Conservation (phyloP, 1,140 invertebrate species). For the Bathynomus jamesi region DNA sequence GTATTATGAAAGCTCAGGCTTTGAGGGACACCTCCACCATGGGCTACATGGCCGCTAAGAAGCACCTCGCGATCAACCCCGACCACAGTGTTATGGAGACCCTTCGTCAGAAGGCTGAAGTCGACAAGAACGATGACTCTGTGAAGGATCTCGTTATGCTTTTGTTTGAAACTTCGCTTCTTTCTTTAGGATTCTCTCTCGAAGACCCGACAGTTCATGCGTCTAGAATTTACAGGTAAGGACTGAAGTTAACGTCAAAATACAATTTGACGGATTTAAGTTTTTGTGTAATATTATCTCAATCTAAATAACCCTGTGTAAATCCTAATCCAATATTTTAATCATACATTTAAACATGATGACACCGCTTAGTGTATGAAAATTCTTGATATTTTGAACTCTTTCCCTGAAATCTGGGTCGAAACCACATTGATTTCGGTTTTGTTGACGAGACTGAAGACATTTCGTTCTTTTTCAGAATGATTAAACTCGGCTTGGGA, state of each 20-base stretch:
- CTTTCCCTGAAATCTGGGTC: too few relatives aligned
- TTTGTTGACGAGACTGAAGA: too few relatives aligned
- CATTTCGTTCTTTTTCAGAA: too few relatives aligned
- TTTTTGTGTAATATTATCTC: too few relatives aligned
- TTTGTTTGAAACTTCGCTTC: slow-evolving; percentile 79
- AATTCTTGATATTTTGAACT: too few relatives aligned
- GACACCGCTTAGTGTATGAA: too few relatives aligned
- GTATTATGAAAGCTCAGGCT: slow-evolving; percentile 98
- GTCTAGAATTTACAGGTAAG: slow-evolving; percentile 54
- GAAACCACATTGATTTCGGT: too few relatives aligned
- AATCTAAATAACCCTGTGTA: too few relatives aligned
- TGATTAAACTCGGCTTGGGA: slow-evolving; percentile 94
- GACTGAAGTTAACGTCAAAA: too few relatives aligned
- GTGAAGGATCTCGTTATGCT: slow-evolving; percentile 89
- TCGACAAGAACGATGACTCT: slow-evolving; percentile 94
- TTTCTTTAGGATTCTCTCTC: slow-evolving; percentile 83
- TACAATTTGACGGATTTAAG: too few relatives aligned
- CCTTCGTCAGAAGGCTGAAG: slow-evolving; percentile 79
- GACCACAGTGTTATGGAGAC: slow-evolving; percentile 91
- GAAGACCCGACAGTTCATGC: slow-evolving; percentile 65
- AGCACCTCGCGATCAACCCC: slow-evolving; percentile 95
- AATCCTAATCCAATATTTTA: too few relatives aligned
- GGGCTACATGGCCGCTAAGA: slow-evolving; percentile 97
- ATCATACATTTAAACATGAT: too few relatives aligned
- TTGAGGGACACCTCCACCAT: slow-evolving; percentile 90